Evolutionary conservation across 2,797 vertebrate genomes (phyloP), one percentile per base, ranked within the genome.

Genomic region (Lithobates pipiens): DNA sequence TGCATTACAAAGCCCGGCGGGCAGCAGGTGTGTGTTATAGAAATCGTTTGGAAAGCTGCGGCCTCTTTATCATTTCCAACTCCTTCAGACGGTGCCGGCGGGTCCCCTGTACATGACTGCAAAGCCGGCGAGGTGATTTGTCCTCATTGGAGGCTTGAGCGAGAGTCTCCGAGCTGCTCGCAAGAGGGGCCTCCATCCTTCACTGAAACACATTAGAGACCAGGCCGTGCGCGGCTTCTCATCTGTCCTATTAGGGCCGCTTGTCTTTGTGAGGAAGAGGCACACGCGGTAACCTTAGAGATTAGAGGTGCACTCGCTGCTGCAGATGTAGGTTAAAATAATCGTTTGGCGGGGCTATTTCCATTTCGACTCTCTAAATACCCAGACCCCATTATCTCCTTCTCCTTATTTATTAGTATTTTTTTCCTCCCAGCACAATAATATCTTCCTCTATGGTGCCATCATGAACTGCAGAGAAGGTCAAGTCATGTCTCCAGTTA

Each of bases 51-150:
- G 42, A 87, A 87, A 83, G 71, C 80, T 67, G 76, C 44, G 76
- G 75, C 85, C 85, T 70, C 76, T 87, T 87, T 83, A 87, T 87
- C 85, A 87, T 87, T 54, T 42, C 76, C 85, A 42, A 21, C 85
- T 83, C 85, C 81, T 87, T 80, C 69, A 79, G 61, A 78, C 54
- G 57, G 80, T 70, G 61, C 85, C 80, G 76, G 57, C 76, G 76
- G 80, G 57, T 79, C 81, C 78, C 70, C 44, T n/a, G 76, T 79
- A 87, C 85, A 87, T 87, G 85, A 87, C 85, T 87, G 71, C 76
- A 79, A 15, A 83, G 71, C 81, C 27, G 81, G 67, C n/a, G 81
- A 87, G 80, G 85, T 87, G 85, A 87, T 87, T 87, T 87, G 85
- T 87, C 85, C 81, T 87, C 81, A 87, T 87, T 87, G 85, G 76